phyloP scores from a whole-genome alignment of 2,888 invertebrate genomes.

The Mythimna albipuncta region DNA sequence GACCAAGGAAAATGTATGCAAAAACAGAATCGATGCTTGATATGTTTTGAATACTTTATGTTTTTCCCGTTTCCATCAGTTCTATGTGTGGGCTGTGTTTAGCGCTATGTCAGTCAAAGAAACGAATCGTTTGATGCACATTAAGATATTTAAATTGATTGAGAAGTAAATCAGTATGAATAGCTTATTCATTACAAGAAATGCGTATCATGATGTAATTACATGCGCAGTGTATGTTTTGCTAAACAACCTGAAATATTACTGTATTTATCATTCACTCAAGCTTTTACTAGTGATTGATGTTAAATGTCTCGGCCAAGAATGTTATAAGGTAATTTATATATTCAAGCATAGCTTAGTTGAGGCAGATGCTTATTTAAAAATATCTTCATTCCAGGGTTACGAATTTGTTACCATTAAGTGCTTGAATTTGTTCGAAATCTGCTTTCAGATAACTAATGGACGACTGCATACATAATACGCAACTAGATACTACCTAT shows the following conservation, averaged over 20 bases:
- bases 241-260: constrained; percentile 36
- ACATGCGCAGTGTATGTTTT: constrained; percentile 30
- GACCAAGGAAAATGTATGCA: constrained; percentile 42
- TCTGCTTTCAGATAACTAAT: background rate
- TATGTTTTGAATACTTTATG: constrained; percentile 39
- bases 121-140: constrained; percentile 39
- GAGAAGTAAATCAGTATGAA: constrained; percentile 44
- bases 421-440: constrained; percentile 12
- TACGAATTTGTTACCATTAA: constrained; percentile 18
- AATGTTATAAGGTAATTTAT: constrained; percentile 58
- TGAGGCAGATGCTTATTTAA: constrained; percentile 28
- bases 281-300: constrained; percentile 53
- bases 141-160: constrained; percentile 48
- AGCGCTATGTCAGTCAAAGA: constrained; percentile 38
- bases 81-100: constrained; percentile 35
- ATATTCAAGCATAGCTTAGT: constrained; percentile 20
- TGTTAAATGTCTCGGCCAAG: constrained; percentile 44
- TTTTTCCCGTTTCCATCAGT: constrained; percentile 41
- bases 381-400: constrained; percentile 41
- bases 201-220: constrained; percentile 38
- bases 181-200: constrained; percentile 47
- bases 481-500: background rate
- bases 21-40: constrained; percentile 37
- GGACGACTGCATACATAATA: background rate
- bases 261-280: constrained; percentile 48